Base-by-base conservation (phyloP, 1,140 invertebrate species). In the Brachystomella parvula region DNA sequence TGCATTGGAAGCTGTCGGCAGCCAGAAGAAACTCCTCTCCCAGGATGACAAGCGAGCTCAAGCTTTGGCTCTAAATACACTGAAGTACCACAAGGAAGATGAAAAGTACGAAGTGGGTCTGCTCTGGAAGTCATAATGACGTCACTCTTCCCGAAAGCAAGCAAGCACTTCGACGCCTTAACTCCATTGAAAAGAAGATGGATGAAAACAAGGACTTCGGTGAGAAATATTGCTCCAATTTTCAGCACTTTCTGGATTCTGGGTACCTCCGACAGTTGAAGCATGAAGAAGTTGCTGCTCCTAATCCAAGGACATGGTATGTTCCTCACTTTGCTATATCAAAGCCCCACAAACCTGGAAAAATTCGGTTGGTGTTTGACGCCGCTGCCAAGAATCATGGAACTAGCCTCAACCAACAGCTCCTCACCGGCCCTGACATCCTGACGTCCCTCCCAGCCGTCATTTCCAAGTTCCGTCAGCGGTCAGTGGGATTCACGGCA, bases 401-500 rank as follows among this genome's bases (percentile, higher is more conserved):
- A 44, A 49, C 47, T 1, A 57, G 71, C 39, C 44, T 73, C 0
- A 71, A 73, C 32, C 64, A 64, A 9, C 2, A n/a, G 17, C n/a
- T 73, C 1, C 15, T 61, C 1, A 57, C n/a, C 0, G 66, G 64
- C 2, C 69, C 71, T 0, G 69, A 66, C 26, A 28, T 69, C 1
- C 47, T 69, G 12, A 69, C 33, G 9, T 30, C 66, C 3, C 39
- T 71, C 3, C 30, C 47, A 30, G 17, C 29, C 1, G 65, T 70
- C 9, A 0, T 64, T n/a, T 30, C 57, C 19, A 61, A 64, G 19
- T 71, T 73, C 31, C 53, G 71, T 2, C 53, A 71, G 29, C 32
- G 39, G 19, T 28, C 6, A 35, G 39, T 71, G 17, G 71, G 49
- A 0, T 60, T 71, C 29, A 15, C 29, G 0, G 71, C 31, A 2